Evolutionary conservation across 2,888 invertebrate species (phyloP).

Genomic region (Epicampocera succincta): DNA sequence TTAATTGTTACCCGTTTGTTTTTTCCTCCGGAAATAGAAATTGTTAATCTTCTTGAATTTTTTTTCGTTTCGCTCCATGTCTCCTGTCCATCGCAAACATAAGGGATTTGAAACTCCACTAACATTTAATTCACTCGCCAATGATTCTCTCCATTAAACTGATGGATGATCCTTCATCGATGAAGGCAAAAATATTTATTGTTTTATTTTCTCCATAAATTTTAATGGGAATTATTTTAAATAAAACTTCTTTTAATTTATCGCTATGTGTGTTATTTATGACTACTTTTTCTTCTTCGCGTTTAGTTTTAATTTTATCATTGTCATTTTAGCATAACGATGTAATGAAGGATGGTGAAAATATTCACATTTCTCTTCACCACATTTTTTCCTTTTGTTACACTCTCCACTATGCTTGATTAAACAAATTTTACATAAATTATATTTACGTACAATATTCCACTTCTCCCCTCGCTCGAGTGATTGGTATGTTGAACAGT

Average conservation of each 20-base stretch:
- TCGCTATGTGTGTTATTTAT: slow-evolving; percentile 20
- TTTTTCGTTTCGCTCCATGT: slow-evolving; percentile 28
- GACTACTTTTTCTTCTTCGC: slow-evolving; percentile 3
- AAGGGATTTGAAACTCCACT: background rate
- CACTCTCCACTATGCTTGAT: slow-evolving; percentile 6
- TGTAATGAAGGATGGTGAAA: slow-evolving; percentile 31
- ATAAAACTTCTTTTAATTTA: slow-evolving; percentile 2
- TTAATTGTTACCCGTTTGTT: background rate
- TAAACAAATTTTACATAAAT: slow-evolving; percentile 18
- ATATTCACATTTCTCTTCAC: slow-evolving; percentile 25
- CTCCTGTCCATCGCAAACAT: slow-evolving; percentile 29
- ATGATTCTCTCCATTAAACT: background rate
- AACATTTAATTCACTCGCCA: background rate
- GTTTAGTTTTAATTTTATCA: background rate
- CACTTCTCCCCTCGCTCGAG: slow-evolving; percentile 27
- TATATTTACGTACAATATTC: slow-evolving; percentile 33
- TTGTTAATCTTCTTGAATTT: slow-evolving; percentile 6
- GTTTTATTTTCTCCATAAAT: slow-evolving; percentile 27
- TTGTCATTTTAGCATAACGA: slow-evolving; percentile 23
- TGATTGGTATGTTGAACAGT: slow-evolving; percentile 27
- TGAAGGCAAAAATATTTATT: slow-evolving; percentile 12
- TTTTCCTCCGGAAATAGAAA: slow-evolving; percentile 37
- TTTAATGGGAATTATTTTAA: slow-evolving; percentile 39
- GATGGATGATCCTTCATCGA: slow-evolving; percentile 8
- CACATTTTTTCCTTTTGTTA: slow-evolving; percentile 5